Base-by-base conservation (phyloP, 2,797 vertebrate genomes). In the Chlorospingus semifuscus region DNA sequence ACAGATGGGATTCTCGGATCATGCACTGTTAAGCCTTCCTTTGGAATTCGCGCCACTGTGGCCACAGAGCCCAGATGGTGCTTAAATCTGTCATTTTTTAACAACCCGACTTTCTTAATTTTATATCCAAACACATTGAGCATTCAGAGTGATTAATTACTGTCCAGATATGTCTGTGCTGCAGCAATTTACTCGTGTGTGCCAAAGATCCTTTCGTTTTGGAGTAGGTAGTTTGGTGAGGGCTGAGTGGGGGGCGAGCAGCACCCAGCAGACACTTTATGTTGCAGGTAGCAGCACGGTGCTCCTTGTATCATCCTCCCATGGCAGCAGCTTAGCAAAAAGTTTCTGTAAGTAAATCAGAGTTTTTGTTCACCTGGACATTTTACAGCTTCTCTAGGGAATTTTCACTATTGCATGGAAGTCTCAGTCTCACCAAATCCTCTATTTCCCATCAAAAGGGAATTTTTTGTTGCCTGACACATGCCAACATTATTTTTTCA, bases 1-100 rank as follows among this genome's bases (percentile, higher is more conserved):
- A 98, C 98, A 98, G 98, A 98, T 98, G 98, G 98, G 97, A 97
- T 97, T 98, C 97, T 97, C 97, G 95, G 98, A 98, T 98, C 98
- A 97, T 97, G 97, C 97, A 97, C 98, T 96, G 84, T 97, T 98
- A 98, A 98, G 98, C 98, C 98, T 98, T 98, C 97, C 97, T 98
- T 98, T 98, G 98, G 98, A 98, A 98, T 98, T 97, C 91, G 93
- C 96, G 96, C 98, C 97, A 98, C 97, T 95, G 96, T 97, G 98
- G 98, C 97, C 98, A 98, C 95, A 78, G 95, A 98, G 97, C 96
- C 97, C 98, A 98, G 98, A 98, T 98, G 98, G 98, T 96, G 97
- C 98, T 97, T 96, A 98, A 98, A 98, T 98, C 98, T 98, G 98
- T 98, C 98, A 96, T 97, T 98, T 97, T 98, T 97, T 98, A 98